These are phyloP conservation scores for Hirtodrosophila trivittata DNA, from an alignment of 2,888 invertebrate species.

Conservation along the genomic window DNA sequence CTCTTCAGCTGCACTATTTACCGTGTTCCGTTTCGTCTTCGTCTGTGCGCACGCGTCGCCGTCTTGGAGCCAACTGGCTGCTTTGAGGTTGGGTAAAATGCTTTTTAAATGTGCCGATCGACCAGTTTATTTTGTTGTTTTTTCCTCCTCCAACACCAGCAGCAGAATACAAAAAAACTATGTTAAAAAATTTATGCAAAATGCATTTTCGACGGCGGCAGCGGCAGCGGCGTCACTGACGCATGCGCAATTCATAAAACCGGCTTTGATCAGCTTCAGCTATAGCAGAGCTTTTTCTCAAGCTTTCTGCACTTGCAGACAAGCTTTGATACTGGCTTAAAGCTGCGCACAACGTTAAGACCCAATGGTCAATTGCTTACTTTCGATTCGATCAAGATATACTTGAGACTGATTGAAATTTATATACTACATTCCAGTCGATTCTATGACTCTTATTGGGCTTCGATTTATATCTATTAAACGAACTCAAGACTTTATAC, in stretches of 20 bases:
- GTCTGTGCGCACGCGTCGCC: constrained; percentile 64
- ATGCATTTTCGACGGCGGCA: constrained; percentile 45
- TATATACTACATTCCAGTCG: no score
- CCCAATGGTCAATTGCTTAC: no score
- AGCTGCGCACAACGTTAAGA: no score
- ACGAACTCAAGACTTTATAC: no score
- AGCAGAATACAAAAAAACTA: constrained; percentile 14
- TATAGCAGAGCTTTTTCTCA: constrained; percentile 12
- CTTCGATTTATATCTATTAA: no score
- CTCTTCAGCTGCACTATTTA: constrained; percentile 9
- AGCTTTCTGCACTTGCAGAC: not conserved
- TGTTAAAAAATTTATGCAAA: constrained; percentile 57
- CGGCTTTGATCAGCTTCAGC: constrained; percentile 38
- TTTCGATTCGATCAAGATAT: no score
- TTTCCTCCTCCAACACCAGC: constrained; percentile 1
- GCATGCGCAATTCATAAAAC: constrained; percentile 65
- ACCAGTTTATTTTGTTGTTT: constrained; percentile 45
- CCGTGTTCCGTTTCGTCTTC: constrained; percentile 49
- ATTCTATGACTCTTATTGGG: no score
- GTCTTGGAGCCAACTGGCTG: constrained; percentile 56
- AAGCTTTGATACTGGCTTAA: not conserved
- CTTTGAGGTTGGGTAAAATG: constrained; percentile 34
- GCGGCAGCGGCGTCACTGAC: constrained; percentile 21
- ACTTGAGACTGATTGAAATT: no score
- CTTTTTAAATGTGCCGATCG: constrained; percentile 33